A percentile compares a stretch with the other conserved stretches of the same genome.
Evolutionary conservation across 2,113 vertebrate genomes (phyloP).

Genomic region (Ploceus nigricollis): DNA sequence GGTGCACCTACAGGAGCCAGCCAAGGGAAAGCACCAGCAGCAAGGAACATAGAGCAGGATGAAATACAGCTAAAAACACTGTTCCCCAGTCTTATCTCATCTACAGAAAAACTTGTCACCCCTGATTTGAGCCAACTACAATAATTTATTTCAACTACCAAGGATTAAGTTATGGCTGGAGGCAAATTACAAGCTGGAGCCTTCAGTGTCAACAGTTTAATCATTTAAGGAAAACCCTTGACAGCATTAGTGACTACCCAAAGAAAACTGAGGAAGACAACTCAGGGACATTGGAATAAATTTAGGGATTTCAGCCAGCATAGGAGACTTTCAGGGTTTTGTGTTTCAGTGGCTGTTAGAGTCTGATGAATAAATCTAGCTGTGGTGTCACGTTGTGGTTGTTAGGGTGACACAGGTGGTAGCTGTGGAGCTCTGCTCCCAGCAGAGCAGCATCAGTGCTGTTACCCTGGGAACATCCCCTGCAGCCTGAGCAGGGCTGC

Average conservation of each 20-base stretch:
- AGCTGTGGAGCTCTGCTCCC: neutral
- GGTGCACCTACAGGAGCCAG: neutral
- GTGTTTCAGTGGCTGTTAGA: neutral
- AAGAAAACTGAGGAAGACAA: neutral
- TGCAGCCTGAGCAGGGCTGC: neutral
- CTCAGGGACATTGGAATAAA: neutral
- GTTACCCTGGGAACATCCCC: neutral
- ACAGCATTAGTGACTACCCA: neutral
- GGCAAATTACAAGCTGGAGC: constrained; percentile 8
- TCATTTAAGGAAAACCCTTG: neutral
- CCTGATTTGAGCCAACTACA: neutral
- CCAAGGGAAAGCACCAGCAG: neutral
- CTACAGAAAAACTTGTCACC: neutral
- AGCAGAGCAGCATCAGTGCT: neutral
- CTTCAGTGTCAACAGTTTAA: neutral
- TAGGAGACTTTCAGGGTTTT: neutral
- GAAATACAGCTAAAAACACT: neutral
- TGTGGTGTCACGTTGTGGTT: neutral
- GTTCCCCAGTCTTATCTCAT: neutral
- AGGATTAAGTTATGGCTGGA: constrained; percentile 7
- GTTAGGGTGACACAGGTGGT: neutral
- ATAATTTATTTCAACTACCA: neutral
- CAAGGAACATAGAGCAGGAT: neutral
- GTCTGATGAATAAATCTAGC: neutral
- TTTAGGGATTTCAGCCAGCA: neutral